Base-by-base conservation (phyloP, 64 coral and sea anemone genomes). In the Montipora sp. region DNA sequence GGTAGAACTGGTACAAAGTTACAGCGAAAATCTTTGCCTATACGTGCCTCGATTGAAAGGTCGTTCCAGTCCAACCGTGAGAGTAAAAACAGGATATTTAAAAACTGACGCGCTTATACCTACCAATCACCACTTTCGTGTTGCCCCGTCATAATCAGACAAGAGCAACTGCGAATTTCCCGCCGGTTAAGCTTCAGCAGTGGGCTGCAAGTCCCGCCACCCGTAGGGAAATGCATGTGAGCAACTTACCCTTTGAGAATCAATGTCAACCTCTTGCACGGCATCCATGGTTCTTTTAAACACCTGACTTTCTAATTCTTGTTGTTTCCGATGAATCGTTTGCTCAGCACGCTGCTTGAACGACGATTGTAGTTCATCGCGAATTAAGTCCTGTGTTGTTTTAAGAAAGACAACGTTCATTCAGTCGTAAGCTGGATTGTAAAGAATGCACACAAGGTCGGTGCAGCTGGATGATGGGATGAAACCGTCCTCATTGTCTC, bases 301-400 rank as follows among this genome's bases (percentile, higher is more conserved):
- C 89, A 99, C 78, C 13, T 89, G 83, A n/a, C 91, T 86, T 45
- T 99, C 98, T 2, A 99, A 61, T 66, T 99, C 98, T 79, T 96
- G 95, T 49, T 99, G 98, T 76, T 96, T 90, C 5, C 89, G 88
- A 8, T 96, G 98, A 14, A 81, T 89, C 8, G 93, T 89, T 48
- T 94, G 73, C 21, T 94, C 94, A 16, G 94, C 51, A n/a, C 89
- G 92, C 53, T 96, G 92, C 75, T 89, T 94, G 80, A 99, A 96
- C 7, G 98, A 92, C 4, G 83, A 77, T 75, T 99, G 95, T 36
- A 99, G 80, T 43, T 89, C 89, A 46, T 99, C 92, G 11, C 94
- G 95, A 8, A 95, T 77, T 79, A 99, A 76, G 51, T 96, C 98
- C 98, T 98, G 73, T 83, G 4, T 12, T 14, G 50, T 72, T 66